phyloP scores from a whole-genome alignment of 2,888 invertebrate species.

The Encarsia formosa region DNA sequence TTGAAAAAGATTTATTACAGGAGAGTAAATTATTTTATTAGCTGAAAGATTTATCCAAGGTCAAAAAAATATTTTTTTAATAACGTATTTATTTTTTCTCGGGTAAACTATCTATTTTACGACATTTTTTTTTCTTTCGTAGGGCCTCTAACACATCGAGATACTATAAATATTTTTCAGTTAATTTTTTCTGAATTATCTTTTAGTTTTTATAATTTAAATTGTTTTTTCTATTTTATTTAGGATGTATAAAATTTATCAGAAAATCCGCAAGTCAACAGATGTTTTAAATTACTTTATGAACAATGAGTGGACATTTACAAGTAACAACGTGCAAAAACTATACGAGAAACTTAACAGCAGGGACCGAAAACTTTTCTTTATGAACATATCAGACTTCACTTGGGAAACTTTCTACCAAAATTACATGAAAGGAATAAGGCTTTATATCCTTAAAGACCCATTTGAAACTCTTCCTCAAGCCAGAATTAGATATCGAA shows the following conservation, averaged over 20 bases:
- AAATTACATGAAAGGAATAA: conserved; percentile 67
- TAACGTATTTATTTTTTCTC: no score
- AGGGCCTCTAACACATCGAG: no score
- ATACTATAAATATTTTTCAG: no score
- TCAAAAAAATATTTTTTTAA: no score
- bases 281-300: conserved; percentile 76
- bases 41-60: no score
- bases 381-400: conserved; percentile 68
- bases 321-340: conserved; percentile 59
- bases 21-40: no score
- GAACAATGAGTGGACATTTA: conserved; percentile 71
- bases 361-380: conserved; percentile 62
- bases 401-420: conserved; percentile 73
- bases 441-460: conserved; percentile 77
- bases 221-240: no score
- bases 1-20: no score
- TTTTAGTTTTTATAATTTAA: no score
- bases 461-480: conserved; percentile 69
- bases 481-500: conserved; percentile 56
- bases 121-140: no score
- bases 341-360: conserved; percentile 59
- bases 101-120: no score
- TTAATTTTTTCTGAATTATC: no score
- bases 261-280: conserved; percentile 70
- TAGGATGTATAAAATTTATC: conserved; percentile 73